Evolutionary conservation across 2,797 vertebrate genomes (phyloP).

Genomic region (Erpetoichthys calabaricus): DNA sequence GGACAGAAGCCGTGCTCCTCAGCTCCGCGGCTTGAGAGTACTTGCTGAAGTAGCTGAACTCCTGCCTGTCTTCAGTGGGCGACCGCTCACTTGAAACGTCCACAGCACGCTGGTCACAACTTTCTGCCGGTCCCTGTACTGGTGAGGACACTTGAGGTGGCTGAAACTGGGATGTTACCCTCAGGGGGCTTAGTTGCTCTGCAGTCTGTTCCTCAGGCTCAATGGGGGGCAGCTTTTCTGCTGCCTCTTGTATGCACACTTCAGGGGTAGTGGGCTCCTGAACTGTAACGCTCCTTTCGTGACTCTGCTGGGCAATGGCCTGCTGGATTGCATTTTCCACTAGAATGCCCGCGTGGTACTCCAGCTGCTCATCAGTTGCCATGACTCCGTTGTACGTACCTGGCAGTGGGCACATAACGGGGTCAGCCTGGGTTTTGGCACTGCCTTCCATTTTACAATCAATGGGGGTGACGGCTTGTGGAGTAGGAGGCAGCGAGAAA

Average conservation of each 20-base stretch:
- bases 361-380: constrained; percentile 63
- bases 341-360: constrained; percentile 76
- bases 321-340: constrained; percentile 84
- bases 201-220: constrained; percentile 21
- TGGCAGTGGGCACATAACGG: constrained; percentile 36
- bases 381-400: constrained; percentile 36
- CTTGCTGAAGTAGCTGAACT: constrained; percentile 93
- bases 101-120: constrained; percentile 22
- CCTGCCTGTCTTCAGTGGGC: constrained; percentile 49
- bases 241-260: constrained; percentile 9
- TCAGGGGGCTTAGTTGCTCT: too few relatives aligned
- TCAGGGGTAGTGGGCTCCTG: constrained; percentile 14
- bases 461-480: constrained; percentile 58
- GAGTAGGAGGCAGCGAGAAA: constrained; percentile 71
- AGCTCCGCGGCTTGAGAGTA: constrained; percentile 92
- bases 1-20: constrained; percentile 70
- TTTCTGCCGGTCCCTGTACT: constrained; percentile 37
- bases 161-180: constrained; percentile 30
- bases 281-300: constrained; percentile 32
- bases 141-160: constrained; percentile 58
- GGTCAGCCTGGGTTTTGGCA: constrained; percentile 49
- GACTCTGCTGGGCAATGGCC: constrained; percentile 69
- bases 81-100: constrained; percentile 27
- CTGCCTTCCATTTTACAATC: constrained; percentile 50
- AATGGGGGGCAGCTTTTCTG: constrained; percentile 21